phyloP scores from a whole-genome alignment of 1,140 invertebrate species.

The Eueides isabella region DNA sequence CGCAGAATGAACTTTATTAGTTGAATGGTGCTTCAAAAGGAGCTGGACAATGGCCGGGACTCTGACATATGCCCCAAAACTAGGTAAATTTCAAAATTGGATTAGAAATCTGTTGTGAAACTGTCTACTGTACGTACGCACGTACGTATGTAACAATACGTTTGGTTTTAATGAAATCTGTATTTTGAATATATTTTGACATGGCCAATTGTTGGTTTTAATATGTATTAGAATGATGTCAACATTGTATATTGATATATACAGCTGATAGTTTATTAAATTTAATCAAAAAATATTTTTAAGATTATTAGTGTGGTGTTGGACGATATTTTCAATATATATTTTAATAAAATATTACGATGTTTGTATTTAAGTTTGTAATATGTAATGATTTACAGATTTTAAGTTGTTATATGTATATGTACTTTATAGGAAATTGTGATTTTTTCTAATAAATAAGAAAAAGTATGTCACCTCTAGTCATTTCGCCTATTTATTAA shows the following conservation, averaged over 20 bases:
- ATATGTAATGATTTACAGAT: too few relatives aligned
- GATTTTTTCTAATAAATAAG: too few relatives aligned
- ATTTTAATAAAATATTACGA: neutral
- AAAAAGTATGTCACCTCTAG: too few relatives aligned
- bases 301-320: neutral
- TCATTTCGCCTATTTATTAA: too few relatives aligned
- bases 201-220: slow-evolving; percentile 20
- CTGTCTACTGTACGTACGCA: slow-evolving; percentile 45
- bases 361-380: neutral
- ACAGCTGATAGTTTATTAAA: neutral
- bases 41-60: slow-evolving; percentile 58
- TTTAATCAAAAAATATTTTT: neutral
- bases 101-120: slow-evolving; percentile 61
- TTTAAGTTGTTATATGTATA: too few relatives aligned
- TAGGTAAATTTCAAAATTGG: slow-evolving; percentile 71
- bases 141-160: slow-evolving; percentile 52
- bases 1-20: slow-evolving; percentile 50
- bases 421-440: too few relatives aligned
- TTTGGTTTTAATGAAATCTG: slow-evolving; percentile 55
- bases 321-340: neutral
- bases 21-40: slow-evolving; percentile 56
- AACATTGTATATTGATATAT: neutral
- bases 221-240: neutral
- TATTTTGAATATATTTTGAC: slow-evolving; percentile 61
- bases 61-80: slow-evolving; percentile 63